Percentiles rank a stretch among this genome's conserved stretches.
Evolutionary conservation across 1,140 invertebrate species (phyloP).

Genomic region (Archivesica marissinica): DNA sequence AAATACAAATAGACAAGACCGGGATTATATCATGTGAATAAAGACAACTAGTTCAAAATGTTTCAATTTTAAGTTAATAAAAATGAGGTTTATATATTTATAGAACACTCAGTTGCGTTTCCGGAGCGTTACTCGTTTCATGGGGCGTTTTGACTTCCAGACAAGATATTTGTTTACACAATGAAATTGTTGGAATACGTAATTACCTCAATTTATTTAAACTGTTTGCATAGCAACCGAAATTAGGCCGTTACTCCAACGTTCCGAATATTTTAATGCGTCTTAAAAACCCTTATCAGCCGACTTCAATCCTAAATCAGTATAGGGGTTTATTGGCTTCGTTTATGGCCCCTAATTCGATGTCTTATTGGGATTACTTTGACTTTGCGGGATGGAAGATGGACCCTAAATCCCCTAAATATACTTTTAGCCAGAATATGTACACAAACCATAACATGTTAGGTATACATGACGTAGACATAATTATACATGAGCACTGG

Average conservation of each 20-base stretch:
- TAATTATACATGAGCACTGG: too few relatives aligned
- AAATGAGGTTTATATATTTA: too few relatives aligned
- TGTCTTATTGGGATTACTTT: neutral
- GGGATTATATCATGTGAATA: too few relatives aligned
- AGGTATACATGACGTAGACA: too few relatives aligned
- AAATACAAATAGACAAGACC: too few relatives aligned
- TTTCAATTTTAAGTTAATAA: too few relatives aligned
- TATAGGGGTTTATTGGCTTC: conserved; percentile 46
- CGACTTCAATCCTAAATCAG: conserved; percentile 4
- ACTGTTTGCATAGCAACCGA: conserved; percentile 57
- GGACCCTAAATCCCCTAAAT: neutral
- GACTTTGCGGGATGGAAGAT: neutral
- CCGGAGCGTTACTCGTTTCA: neutral
- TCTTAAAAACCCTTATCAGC: conserved; percentile 35
- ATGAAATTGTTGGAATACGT: neutral
- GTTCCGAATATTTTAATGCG: conserved; percentile 19
- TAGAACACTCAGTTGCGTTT: neutral
- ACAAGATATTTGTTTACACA: conserved; percentile 32
- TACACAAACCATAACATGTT: neutral
- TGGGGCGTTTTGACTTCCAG: conserved; percentile 28
- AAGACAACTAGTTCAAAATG: too few relatives aligned
- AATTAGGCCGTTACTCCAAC: conserved; percentile 8
- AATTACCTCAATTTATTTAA: conserved; percentile 53
- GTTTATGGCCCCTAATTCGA: conserved; percentile 46
- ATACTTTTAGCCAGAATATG: neutral